Evolutionary conservation across 2,888 invertebrate species (phyloP).

Genomic region (Agrochola lychnidis): DNA sequence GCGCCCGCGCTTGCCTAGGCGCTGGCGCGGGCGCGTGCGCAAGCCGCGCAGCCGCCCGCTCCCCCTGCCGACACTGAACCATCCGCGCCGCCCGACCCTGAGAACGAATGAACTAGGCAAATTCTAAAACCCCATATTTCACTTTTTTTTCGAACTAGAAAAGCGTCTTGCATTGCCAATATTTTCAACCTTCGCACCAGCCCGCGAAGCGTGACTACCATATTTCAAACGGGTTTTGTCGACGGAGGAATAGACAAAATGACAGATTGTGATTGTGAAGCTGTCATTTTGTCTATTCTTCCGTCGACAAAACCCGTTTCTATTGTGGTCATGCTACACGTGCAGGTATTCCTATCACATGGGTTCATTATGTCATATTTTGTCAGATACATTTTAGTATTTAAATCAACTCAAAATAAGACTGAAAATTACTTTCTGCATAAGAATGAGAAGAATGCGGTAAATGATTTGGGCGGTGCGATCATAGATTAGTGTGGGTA

Average conservation of each 20-base stretch:
- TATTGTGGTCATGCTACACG: too few species aligned
- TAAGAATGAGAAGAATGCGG: constrained; percentile 38
- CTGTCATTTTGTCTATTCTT: too few species aligned
- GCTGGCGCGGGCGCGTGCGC: constrained; percentile 86
- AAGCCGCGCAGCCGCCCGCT: constrained; percentile 78
- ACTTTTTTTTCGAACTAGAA: constrained; percentile 17
- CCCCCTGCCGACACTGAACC: constrained; percentile 71
- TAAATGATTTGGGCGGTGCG: constrained; percentile 63
- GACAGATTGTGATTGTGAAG: too few species aligned
- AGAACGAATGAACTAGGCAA: constrained; percentile 68
- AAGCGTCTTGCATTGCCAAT: constrained; percentile 28
- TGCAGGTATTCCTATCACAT: constrained; percentile 21
- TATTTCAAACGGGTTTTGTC: too few species aligned
- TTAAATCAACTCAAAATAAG: constrained; percentile 63
- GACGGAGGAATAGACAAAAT: too few species aligned
- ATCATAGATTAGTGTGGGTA: constrained; percentile 59
- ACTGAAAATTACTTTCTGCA: constrained; percentile 64
- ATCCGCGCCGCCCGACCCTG: constrained; percentile 75
- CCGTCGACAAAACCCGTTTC: too few species aligned
- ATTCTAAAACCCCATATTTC: constrained; percentile 27
- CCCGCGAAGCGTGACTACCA: too few species aligned
- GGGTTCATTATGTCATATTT: constrained; percentile 32
- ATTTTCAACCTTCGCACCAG: constrained; percentile 28
- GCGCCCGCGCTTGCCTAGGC: constrained; percentile 88
- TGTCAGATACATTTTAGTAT: constrained; percentile 46